Evolutionary conservation across 2,888 invertebrate genomes (phyloP), one percentile per base, ranked within the genome.

Genomic region (Rhamphomyia laevipes): DNA sequence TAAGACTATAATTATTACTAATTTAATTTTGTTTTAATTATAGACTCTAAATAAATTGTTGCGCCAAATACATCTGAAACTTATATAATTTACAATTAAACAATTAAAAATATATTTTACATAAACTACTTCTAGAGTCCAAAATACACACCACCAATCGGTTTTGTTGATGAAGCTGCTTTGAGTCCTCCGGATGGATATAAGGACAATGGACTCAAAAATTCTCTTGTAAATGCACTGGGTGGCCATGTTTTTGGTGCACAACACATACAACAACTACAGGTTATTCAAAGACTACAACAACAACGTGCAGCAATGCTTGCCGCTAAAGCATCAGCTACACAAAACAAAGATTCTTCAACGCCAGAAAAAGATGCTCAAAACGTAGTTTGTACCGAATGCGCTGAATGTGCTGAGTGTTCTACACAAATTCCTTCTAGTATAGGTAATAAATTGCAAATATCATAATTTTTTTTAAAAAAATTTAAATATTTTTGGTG

Each of bases 101-200:
- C 23, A 4, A 27, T 27, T 27, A 27, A 6, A 27, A 27, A 27
- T n/a, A 7, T 27, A 27, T 27, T 27, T n/a, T n/a, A 27, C 9
- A 47, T 43, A 46, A 15, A 31, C 35, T 42, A 17, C 45, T 50
- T 48, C 10, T 67, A 75, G 67, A 76, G 76, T 58, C 76, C 77
- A 44, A 77, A 77, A 63, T 84, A 80, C 68, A 78, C 79, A 53
- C 80, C 80, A 33, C 80, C 80, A 37, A 75, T 81, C 62, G 86
- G 86, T 68, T 81, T 80, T 65, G 81, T 82, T 51, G 86, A 86
- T 66, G 81, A 85, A 54, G 87, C 89, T 40, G 90, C 91, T 5
- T 77, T 91, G 51, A 90, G 89, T 65, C 91, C 91, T 21, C 91
- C 91, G 12, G 91, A 91, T 65, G 91, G 90, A 11, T 91, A 91